These are phyloP conservation scores for Sporophila hypoxantha DNA, from an alignment of 2,113 vertebrate species.

Conservation along the genomic window DNA sequence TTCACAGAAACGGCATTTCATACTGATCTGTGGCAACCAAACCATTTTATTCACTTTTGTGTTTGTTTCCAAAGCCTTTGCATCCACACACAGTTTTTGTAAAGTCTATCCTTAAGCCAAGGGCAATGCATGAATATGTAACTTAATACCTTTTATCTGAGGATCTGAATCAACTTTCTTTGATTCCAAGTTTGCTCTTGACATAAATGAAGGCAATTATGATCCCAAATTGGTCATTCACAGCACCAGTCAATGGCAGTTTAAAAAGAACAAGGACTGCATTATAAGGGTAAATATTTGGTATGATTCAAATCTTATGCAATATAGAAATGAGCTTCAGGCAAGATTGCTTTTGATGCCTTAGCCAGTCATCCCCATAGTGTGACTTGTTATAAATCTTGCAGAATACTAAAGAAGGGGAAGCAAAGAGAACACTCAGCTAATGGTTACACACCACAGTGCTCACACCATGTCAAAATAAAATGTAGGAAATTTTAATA, in stretches of 20 bases:
- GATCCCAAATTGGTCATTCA: not conserved
- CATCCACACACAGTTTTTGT: not conserved
- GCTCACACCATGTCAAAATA: not conserved
- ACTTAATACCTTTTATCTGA: not conserved
- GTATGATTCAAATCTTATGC: slow-evolving; percentile 26
- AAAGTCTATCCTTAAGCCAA: not conserved
- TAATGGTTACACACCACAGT: not conserved
- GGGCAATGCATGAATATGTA: not conserved
- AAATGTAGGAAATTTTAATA: not conserved
- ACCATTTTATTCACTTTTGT: not conserved
- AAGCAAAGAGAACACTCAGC: not conserved
- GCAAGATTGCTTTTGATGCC: slow-evolving; percentile 20
- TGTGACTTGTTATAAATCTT: not conserved
- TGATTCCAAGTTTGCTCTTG: not conserved
- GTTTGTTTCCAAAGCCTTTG: not conserved
- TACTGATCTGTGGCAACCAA: not conserved
- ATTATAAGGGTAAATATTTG: slow-evolving; percentile 21
- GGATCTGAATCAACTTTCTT: not conserved
- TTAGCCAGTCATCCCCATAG: not conserved
- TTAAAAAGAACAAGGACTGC: not conserved
- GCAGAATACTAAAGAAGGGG: not conserved
- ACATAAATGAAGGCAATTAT: not conserved
- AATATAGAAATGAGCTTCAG: slow-evolving; percentile 33
- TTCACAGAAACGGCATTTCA: not conserved
- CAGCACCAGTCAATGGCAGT: not conserved